Conservation (phyloP, 2,113 vertebrate genomes). For the Engystomops pustulosus region DNA sequence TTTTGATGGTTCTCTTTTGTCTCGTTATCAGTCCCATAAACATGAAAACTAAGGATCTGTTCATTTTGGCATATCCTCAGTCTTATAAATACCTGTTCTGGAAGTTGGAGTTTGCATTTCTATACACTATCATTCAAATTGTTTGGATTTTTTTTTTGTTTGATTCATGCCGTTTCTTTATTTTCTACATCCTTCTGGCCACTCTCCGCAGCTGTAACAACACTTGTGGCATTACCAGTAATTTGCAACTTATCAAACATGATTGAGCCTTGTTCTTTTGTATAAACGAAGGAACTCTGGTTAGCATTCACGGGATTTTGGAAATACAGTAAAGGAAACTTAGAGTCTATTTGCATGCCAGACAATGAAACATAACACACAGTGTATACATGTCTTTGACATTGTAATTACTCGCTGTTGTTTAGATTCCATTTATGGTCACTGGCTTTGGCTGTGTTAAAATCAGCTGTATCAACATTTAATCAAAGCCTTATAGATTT, state of each 20-base stretch:
- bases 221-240: conserved; percentile 85
- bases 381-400: conserved; percentile 86
- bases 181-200: conserved; percentile 81
- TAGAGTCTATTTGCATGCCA: conserved; percentile 84
- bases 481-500: conserved; percentile 87
- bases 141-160: conserved; percentile 79
- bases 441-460: conserved; percentile 80
- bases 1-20: neutral
- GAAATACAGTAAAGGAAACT: conserved; percentile 82
- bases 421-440: conserved; percentile 85
- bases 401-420: conserved; percentile 85
- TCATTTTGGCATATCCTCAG: neutral
- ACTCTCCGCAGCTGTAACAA: conserved; percentile 87
- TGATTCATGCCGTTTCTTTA: conserved; percentile 81
- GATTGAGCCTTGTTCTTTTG: conserved; percentile 88
- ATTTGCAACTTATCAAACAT: conserved; percentile 90
- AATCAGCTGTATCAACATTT: conserved; percentile 92
- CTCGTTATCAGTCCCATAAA: neutral
- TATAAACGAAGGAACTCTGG: conserved; percentile 84
- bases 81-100: neutral
- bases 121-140: conserved; percentile 80
- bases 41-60: neutral
- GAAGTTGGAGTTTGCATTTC: conserved; percentile 71
- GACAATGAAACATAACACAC: conserved; percentile 87
- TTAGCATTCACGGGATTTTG: conserved; percentile 84